A percentile compares a stretch with the other conserved stretches of the same genome.
Conservation (phyloP, 2,113 vertebrate species). For the Corythornis madagascariensis region DNA sequence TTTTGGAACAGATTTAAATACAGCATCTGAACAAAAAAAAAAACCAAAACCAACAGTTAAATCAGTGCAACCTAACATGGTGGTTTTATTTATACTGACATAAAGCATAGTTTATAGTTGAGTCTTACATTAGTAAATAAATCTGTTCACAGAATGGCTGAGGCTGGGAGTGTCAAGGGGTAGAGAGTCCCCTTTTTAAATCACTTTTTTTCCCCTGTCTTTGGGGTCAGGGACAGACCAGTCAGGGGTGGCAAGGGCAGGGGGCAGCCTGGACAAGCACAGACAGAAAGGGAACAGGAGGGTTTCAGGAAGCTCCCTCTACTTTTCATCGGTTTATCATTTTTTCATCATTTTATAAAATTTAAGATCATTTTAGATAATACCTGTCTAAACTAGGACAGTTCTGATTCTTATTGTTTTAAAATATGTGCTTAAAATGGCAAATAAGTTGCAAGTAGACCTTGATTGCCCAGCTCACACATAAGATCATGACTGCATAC, state of each 20-base stretch:
- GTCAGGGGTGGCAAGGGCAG: too few relatives aligned
- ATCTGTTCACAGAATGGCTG: not conserved
- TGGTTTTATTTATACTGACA: not conserved
- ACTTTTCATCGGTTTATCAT: too few relatives aligned
- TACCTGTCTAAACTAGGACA: too few relatives aligned
- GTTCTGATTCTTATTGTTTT: not conserved
- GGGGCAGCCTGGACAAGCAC: too few relatives aligned
- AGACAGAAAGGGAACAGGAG: too few relatives aligned
- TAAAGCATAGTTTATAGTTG: not conserved
- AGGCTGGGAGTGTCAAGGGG: not conserved
- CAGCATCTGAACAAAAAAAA: not conserved
- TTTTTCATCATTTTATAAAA: too few relatives aligned
- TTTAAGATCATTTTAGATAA: too few relatives aligned
- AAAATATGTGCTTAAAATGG: not conserved
- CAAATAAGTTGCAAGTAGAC: not conserved
- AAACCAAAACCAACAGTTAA: not conserved
- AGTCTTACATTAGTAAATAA: not conserved
- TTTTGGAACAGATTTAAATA: not conserved
- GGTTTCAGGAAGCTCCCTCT: too few relatives aligned
- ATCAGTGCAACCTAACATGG: not conserved
- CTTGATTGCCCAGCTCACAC: not conserved
- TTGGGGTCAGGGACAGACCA: too few relatives aligned
- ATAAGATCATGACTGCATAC: not conserved
- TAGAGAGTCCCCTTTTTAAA: too few relatives aligned
- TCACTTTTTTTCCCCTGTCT: too few relatives aligned